Conservation (phyloP, 30 jellyfish, hydroid and myxozoan genomes). For the Hydractinia echinata region DNA sequence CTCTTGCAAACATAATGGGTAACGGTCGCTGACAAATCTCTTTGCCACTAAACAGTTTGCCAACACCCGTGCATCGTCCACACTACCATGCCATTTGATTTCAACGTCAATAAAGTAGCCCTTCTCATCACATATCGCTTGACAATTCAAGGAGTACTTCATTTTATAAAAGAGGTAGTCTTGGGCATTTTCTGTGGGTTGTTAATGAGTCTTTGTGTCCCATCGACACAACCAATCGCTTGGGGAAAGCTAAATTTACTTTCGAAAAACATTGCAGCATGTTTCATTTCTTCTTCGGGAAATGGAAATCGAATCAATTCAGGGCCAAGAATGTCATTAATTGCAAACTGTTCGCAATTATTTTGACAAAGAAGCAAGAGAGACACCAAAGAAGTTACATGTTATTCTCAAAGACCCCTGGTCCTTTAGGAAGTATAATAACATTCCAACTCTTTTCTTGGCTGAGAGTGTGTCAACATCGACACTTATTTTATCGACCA, state of each 20-base stretch:
- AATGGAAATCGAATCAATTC: constrained; percentile 15
- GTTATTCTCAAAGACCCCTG: too few species aligned
- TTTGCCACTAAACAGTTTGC: too few species aligned
- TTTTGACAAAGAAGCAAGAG: constrained; percentile 8
- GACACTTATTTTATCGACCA: constrained; percentile 24
- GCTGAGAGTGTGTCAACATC: background rate
- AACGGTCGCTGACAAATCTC: too few species aligned
- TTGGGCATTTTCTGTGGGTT: constrained; percentile 71
- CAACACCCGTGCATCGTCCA: too few species aligned
- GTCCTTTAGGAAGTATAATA: constrained; percentile 20
- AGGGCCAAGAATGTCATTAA: too few species aligned
- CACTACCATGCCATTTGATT: too few species aligned
- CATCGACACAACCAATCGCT: constrained; percentile 72
- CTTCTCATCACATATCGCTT: too few species aligned
- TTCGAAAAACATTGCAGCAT: constrained; percentile 19
- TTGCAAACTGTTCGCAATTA: background rate
- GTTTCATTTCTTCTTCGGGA: constrained; percentile 37
- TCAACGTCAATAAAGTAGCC: too few species aligned
- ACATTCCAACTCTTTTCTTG: constrained; percentile 24
- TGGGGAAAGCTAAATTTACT: constrained; percentile 50
- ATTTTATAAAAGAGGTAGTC: constrained; percentile 38
- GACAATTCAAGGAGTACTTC: too few species aligned
- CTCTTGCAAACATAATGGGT: too few species aligned
- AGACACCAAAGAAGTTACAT: constrained; percentile 33
- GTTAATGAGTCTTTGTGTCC: constrained; percentile 61